These are phyloP conservation scores for Setipinna tenuifilis DNA, from an alignment of 2,797 vertebrate genomes.

Conservation along the genomic window DNA sequence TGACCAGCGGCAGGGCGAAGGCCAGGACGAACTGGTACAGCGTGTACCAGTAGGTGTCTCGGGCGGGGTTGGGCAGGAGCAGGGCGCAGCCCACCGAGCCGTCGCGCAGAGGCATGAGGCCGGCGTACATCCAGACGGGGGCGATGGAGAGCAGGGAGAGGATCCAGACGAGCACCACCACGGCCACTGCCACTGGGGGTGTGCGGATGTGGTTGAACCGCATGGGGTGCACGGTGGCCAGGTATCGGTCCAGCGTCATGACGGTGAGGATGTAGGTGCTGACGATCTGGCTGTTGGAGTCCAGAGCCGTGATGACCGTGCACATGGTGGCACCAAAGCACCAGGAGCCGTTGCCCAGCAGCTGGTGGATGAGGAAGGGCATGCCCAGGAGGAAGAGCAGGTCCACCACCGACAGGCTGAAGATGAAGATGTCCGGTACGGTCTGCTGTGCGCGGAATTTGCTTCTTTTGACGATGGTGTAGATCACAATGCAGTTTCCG, in stretches of 20 bases:
- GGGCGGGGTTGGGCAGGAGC: constrained; percentile 79
- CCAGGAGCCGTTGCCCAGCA: constrained; percentile 85
- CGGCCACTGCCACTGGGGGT: constrained; percentile 71
- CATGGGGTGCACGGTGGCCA: constrained; percentile 86
- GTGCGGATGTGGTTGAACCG: constrained; percentile 82
- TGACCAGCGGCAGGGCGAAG: constrained; percentile 79
- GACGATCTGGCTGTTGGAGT: constrained; percentile 88
- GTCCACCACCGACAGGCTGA: constrained; percentile 84
- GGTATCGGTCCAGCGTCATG: constrained; percentile 86
- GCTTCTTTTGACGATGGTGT: constrained; percentile 81
- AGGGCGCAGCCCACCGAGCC: constrained; percentile 81
- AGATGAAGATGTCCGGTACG: constrained; percentile 84
- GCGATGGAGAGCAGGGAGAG: constrained; percentile 83
- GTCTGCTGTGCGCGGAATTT: constrained; percentile 78
- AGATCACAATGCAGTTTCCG: constrained; percentile 83
- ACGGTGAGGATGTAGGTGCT: constrained; percentile 87
- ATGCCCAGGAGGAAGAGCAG: constrained; percentile 85
- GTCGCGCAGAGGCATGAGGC: constrained; percentile 80
- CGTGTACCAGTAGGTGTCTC: constrained; percentile 84
- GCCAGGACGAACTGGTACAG: constrained; percentile 87
- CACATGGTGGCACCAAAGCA: constrained; percentile 83
- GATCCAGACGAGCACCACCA: constrained; percentile 80
- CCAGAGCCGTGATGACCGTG: constrained; percentile 83
- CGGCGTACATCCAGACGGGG: constrained; percentile 85
- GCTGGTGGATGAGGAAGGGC: constrained; percentile 89